phyloP scores from a whole-genome alignment of 2,797 vertebrate genomes.

The Menidia menidia region DNA sequence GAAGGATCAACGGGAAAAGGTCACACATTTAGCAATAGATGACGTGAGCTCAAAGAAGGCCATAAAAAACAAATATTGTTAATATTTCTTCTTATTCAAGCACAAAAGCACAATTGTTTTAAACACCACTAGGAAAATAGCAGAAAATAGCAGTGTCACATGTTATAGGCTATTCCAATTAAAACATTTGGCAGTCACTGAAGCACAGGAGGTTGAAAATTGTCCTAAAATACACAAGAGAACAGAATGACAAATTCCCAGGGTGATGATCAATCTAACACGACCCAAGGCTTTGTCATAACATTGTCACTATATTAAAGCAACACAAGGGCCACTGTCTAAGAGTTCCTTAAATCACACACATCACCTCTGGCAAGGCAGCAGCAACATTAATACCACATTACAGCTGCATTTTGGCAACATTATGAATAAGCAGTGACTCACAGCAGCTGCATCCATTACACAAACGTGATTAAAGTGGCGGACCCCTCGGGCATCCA shows the following conservation, averaged over 20 bases:
- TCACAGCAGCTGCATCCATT: constrained; percentile 83
- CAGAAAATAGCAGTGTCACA: background rate
- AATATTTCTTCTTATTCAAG: constrained; percentile 18
- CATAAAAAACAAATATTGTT: constrained; percentile 41
- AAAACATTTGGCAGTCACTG: constrained; percentile 30
- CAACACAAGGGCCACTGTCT: constrained; percentile 48
- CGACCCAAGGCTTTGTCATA: constrained; percentile 70
- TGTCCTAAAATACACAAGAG: constrained; percentile 18
- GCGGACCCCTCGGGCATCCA: constrained; percentile 72
- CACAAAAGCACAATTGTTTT: constrained; percentile 16
- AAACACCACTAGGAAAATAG: constrained; percentile 9
- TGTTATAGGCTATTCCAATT: constrained; percentile 16
- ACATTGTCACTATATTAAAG: constrained; percentile 62
- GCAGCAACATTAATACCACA: constrained; percentile 67
- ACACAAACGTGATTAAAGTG: constrained; percentile 82
- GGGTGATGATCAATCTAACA: constrained; percentile 60
- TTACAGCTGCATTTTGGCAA: constrained; percentile 67
- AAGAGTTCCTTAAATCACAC: constrained; percentile 54
- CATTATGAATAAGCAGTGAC: constrained; percentile 76
- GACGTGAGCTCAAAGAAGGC: constrained; percentile 34
- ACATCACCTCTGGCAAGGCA: constrained; percentile 63
- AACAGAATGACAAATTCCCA: constrained; percentile 59
- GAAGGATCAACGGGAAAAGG: constrained; percentile 54
- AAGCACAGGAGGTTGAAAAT: constrained; percentile 31
- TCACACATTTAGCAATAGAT: constrained; percentile 56